Percentiles rank a stretch among this genome's conserved stretches.
phyloP scores from a whole-genome alignment of 1,140 invertebrate species.

The Drosophila carrolli region DNA sequence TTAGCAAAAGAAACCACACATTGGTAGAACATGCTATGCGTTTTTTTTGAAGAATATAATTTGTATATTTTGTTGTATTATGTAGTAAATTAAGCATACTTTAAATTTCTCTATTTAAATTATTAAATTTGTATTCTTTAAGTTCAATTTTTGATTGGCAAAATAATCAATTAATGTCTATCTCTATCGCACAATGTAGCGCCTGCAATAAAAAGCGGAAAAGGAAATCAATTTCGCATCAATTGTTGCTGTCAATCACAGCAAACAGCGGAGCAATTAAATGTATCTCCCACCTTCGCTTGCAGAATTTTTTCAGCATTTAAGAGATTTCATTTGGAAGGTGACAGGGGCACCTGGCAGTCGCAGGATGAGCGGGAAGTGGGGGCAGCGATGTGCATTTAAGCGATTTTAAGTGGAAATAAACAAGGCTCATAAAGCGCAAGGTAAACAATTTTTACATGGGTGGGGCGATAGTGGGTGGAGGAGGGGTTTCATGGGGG shows the following conservation, averaged over 20 bases:
- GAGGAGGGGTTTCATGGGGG: background rate
- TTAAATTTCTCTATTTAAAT: too few species aligned
- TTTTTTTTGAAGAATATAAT: background rate
- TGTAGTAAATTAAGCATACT: too few species aligned
- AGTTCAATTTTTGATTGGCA: too few species aligned
- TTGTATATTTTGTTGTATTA: too few species aligned
- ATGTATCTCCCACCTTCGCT: slow-evolving; percentile 10
- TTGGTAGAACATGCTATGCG: slow-evolving; percentile 20
- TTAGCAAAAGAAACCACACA: slow-evolving; percentile 18
- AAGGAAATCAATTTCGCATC: slow-evolving; percentile 30
- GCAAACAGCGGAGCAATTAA: slow-evolving; percentile 36
- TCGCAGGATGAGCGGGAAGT: background rate
- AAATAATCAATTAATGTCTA: too few species aligned
- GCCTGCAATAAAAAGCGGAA: background rate
- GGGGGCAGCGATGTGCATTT: slow-evolving; percentile 29
- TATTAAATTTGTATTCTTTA: too few species aligned
- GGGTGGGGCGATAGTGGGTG: slow-evolving; percentile 15
- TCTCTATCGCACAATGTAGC: too few species aligned
- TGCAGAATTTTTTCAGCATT: slow-evolving; percentile 15
- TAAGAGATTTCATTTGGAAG: slow-evolving; percentile 38
- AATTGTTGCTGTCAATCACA: slow-evolving; percentile 35
- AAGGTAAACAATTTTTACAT: slow-evolving; percentile 70
- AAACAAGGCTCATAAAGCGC: slow-evolving; percentile 70
- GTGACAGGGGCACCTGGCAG: slow-evolving; percentile 23
- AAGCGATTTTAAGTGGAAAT: slow-evolving; percentile 65